Evolutionary conservation across 2,888 invertebrate species (phyloP), one percentile per base, ranked within the genome.

Genomic region (Lysandra coridon): DNA sequence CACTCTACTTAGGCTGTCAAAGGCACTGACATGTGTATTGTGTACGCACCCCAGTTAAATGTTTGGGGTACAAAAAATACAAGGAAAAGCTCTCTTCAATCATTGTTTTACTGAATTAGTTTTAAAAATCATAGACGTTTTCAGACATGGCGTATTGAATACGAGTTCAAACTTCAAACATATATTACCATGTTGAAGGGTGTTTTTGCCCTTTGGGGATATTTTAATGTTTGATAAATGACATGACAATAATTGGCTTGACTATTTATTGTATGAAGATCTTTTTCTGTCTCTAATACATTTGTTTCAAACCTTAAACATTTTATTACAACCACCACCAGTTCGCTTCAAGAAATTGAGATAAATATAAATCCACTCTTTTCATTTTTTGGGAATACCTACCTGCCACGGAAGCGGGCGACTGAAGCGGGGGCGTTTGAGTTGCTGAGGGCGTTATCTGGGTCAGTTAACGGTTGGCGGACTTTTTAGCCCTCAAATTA

Each of bases 391-490:
- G 33, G 33, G 14, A 69, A 5, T 37, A 2, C 33, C 69, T 23
- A 6, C 33, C 69, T 23, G 23, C 23, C 4, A 69, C 17, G 2
- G 33, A 37, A 69, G 17, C 3, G 69, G 14, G 14, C 14, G 33
- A 1, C 69, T 14, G 69, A 17, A 69, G 33, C 69, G 23, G 69
- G 30, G 69, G 14, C 49, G 30, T 75, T 75, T 75, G 53, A 53
- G 12, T 49, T 49, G 49, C 49, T 49, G 49, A 49, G 49, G 49
- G 30, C 53, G 17, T 33, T 73, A 44, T 1, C 44, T 76, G 10
- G 40, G 76, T 79, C 64, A 83, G 78, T 78, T 77, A 57, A 79
- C 76, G 80, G 79, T 75, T 49, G 80, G 79, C 86, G 86, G 84
- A 83, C 88, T 86, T 79, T 79, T 79, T 76, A 80, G 79, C 69